A percentile compares a stretch with the other conserved stretches of the same genome.
Conservation (phyloP, 2,888 invertebrate species). For the Lycia hirtaria region DNA sequence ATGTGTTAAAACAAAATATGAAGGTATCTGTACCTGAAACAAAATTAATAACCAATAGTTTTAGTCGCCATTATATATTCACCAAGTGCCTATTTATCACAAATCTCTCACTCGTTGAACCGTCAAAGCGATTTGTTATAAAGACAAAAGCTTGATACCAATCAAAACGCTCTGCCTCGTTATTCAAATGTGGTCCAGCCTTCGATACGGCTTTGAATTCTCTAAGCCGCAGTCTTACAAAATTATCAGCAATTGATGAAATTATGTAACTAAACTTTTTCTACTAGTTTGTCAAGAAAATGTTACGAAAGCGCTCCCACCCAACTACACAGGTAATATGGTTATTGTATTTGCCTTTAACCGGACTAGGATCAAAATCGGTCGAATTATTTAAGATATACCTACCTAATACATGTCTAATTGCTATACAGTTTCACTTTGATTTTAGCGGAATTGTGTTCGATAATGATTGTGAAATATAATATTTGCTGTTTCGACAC, state of each 20-base stretch:
- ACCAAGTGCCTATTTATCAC: too few relatives aligned
- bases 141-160: conserved; percentile 2
- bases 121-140: conserved; percentile 6
- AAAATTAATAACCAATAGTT: neutral
- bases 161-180: conserved; percentile 14
- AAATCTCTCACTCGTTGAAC: neutral
- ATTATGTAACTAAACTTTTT: neutral
- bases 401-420: neutral
- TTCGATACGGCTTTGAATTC: conserved; percentile 10
- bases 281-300: neutral
- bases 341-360: neutral
- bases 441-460: neutral
- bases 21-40: neutral
- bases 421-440: neutral
- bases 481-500: neutral
- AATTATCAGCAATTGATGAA: neutral
- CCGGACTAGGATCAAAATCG: neutral
- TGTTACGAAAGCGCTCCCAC: neutral
- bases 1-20: too few relatives aligned
- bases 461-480: neutral
- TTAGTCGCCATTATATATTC: neutral
- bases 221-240: neutral
- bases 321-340: neutral
- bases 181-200: conserved; percentile 19
- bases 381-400: neutral